Base-by-base conservation (phyloP, 2,113 vertebrate species). In the Tursiops truncatus region DNA sequence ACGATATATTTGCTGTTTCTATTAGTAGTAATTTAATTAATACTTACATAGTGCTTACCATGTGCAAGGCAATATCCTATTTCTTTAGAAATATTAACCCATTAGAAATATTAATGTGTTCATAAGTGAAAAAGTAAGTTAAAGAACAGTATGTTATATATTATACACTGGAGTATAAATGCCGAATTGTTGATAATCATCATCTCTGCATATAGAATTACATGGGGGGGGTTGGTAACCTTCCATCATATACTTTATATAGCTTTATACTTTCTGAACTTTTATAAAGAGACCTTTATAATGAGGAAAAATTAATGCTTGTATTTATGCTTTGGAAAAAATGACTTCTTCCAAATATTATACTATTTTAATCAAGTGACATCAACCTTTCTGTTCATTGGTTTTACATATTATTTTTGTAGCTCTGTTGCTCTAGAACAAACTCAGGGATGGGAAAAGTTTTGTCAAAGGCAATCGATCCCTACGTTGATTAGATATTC, bases 91-190 rank as follows among this genome's bases (percentile, higher is more conserved):
- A 74, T 88, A 70, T 38, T 79, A 88, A 50, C 28, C 47, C 65
- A 83, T 73, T 89, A 89, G 6, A 58, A 82, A 47, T 63, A 56
- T 26, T 79, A 74, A 38, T 71, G n/a, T 56, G 15, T 67, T 83
- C 68, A 68, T 38, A 87, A 89, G 14, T 77, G 8, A 38, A 95
- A 94, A 96, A 82, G 17, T 26, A 76, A 91, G 63, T 62, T 95
- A 62, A 91, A 87, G 8, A 56, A 53, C 21, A 89, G 4, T 47
- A 31, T 70, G 33, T 21, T 92, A 53, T 8, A 67, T 60, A 50
- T 58, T 89, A 90, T 28, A 41, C 12, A 18, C 15, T 81, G 12
- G 11, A 58, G 18, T 25, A 18, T 28, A 28, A 79, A 38, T 62
- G 63, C 20, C 20, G 70, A 86, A 50, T 18, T 28, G 26, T 31